Evolutionary conservation across 2,888 invertebrate genomes (phyloP).

Genomic region (Mesorhabditis spiculigera): DNA sequence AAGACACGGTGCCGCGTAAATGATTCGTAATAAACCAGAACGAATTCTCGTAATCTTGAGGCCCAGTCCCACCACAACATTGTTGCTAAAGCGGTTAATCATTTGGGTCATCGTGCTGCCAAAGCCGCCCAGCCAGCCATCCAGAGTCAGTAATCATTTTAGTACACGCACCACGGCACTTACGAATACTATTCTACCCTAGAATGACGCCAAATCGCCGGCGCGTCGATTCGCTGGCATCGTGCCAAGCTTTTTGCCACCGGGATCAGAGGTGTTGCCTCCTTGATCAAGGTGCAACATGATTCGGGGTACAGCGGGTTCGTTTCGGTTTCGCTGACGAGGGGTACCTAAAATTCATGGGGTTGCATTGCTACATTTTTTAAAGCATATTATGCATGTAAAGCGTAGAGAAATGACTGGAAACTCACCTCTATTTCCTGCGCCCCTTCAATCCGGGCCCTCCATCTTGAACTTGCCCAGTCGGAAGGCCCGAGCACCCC

Average conservation of each 20-base stretch:
- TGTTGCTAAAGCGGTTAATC: constrained; percentile 40
- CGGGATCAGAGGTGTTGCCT: constrained; percentile 41
- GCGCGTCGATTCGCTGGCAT: constrained; percentile 42
- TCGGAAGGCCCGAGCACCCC: constrained; percentile 24
- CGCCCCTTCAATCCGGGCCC: constrained; percentile 8
- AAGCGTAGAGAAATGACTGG: too few species aligned
- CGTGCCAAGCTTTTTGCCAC: constrained; percentile 39
- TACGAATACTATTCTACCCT: constrained; percentile 18
- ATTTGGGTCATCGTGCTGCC: not conserved
- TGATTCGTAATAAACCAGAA: constrained; percentile 56
- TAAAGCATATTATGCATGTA: too few species aligned
- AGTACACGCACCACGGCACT: not conserved
- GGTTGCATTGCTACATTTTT: too few species aligned
- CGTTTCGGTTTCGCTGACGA: constrained; percentile 12
- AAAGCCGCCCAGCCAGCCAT: not conserved
- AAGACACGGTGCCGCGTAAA: constrained; percentile 48
- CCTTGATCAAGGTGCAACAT: constrained; percentile 42
- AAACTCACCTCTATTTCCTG: not conserved
- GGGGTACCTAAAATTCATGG: not conserved
- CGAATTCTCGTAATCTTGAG: constrained; percentile 50
- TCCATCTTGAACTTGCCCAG: constrained; percentile 30
- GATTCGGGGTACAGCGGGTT: constrained; percentile 36
- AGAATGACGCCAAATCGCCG: constrained; percentile 38
- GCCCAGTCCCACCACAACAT: constrained; percentile 50
- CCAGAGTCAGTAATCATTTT: not conserved